Base-by-base conservation (phyloP, 2,113 vertebrate species). In the Aldabrachelys gigantea region DNA sequence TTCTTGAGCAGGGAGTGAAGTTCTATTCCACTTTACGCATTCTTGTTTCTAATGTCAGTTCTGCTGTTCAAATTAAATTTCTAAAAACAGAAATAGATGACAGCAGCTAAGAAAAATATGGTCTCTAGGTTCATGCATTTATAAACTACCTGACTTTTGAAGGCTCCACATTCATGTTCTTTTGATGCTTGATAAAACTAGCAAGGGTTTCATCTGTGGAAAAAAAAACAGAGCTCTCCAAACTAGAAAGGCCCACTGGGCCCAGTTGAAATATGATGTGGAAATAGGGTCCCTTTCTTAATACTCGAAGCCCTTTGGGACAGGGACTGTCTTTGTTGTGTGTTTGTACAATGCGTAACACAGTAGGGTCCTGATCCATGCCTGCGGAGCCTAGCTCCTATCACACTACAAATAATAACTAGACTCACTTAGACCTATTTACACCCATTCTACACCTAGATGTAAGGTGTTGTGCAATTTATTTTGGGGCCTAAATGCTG, bases 1-100 rank as follows among this genome's bases (percentile, higher is more conserved):
- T 12, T 7, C 0, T 17, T 87, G 47, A 13, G 44, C 90, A 24
- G 19, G 1, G 3, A 62, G 19, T 1, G 0, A 56, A 65, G 35
- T 65, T 89, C 5, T 8, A 1, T 82, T 76, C 62, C 3, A 1
- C 13, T 84, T 91, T 25, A 31, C 8, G 38, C 10, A 19, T 54
- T 86, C 59, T 8, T 2, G 0, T 29, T 16, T 78, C 27, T 29
- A 57, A 80, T 56, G 52, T 50, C 52, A 35, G 11, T 16, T 35
- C 1, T 7, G 2, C 8, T 47, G 6, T 52, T 41, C 38, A 49
- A 5, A 41, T 59, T 59, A 27, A 35, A 12, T 44, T 85, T 44
- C 52, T 38, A 38, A 76, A 10, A 11, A 38, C 4, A 22, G 69
- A 44, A 47, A 2, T 6, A 5, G 8, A 1, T 85, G 38, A 47